Conservation (phyloP, 2,113 vertebrate species). For the Cisticola juncidis region DNA sequence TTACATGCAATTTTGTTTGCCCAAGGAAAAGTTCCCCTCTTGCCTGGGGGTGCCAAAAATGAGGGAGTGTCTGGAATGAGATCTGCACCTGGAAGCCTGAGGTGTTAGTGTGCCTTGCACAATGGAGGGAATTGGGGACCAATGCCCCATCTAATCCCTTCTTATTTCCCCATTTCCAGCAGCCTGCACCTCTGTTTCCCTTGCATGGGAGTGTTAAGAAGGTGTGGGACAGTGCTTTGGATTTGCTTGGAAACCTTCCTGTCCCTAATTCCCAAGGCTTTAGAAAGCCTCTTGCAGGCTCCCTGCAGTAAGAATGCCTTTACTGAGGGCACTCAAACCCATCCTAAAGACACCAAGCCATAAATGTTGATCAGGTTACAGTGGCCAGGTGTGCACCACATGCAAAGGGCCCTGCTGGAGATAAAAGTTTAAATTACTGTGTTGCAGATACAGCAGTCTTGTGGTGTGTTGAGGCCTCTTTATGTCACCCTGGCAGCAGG, state of each 20-base stretch:
- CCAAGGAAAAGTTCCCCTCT: neutral
- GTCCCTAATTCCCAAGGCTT: neutral
- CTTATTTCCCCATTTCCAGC: neutral
- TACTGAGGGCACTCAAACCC: neutral
- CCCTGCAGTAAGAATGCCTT: neutral
- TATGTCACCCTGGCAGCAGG: neutral
- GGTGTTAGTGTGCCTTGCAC: neutral
- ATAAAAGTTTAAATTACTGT: neutral
- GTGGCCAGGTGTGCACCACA: neutral
- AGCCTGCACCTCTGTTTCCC: neutral
- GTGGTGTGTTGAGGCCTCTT: neutral
- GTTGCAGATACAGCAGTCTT: neutral
- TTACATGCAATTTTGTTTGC: neutral
- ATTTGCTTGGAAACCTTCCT: neutral
- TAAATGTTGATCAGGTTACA: neutral
- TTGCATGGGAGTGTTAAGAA: neutral
- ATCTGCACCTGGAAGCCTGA: neutral
- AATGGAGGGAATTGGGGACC: accelerated
- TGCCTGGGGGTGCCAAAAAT: neutral
- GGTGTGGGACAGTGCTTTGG: neutral
- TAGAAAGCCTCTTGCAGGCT: neutral
- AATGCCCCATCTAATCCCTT: neutral
- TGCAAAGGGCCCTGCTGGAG: neutral
- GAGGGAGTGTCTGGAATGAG: neutral
- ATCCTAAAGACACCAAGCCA: neutral